Base-by-base conservation (phyloP, 2,797 vertebrate species). In the Arnoldichthys spilopterus region DNA sequence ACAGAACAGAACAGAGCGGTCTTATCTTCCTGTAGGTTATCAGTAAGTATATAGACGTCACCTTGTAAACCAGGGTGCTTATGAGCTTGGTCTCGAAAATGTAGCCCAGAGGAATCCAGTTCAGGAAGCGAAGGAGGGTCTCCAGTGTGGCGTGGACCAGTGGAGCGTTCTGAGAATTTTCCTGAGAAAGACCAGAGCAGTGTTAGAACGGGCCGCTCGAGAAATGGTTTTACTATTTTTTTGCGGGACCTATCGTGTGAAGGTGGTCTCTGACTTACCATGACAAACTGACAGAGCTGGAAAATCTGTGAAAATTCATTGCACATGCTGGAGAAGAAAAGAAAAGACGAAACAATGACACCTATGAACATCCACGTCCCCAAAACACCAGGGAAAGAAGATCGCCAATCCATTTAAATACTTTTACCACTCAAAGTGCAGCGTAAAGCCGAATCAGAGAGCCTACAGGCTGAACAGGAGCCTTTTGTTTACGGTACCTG, bases 61-160 rank as follows among this genome's bases (percentile, higher is more conserved):
- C 95, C 95, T 97, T 96, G 87, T 97, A 97, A 88, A 97, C 95
- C 89, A 97, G 91, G 61, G 96, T 96, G 91, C 95, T 96, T 88
- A 96, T 97, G 85, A 96, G 90, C 87, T 96, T 96, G 85, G 96
- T 97, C 91, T 97, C 96, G 91, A 96, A 97, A 87, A 97, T 96
- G 85, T 97, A 97, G 70, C 96, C 96, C 84, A 97, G 90, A 6
- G 96, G 96, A 94, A 97, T 97, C 96, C 96, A 97, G 91, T 97
- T 97, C 74, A 96, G 93, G 86, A 97, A 97, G 83, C 96, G 93
- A 16, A 97, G 90, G 66, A 97, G 90, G 0, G 96, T 97, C 92
- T 97, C 96, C 88, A 96, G 90, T 45, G 96, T 97, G 54, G 96
- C 96, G 20, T 96, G 95, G 84, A 96, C 95, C 89, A 97, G 92